Percentiles rank a stretch among this genome's conserved stretches.
phyloP scores from a whole-genome alignment of 2,797 vertebrate genomes.

The Scarus forsteni region DNA sequence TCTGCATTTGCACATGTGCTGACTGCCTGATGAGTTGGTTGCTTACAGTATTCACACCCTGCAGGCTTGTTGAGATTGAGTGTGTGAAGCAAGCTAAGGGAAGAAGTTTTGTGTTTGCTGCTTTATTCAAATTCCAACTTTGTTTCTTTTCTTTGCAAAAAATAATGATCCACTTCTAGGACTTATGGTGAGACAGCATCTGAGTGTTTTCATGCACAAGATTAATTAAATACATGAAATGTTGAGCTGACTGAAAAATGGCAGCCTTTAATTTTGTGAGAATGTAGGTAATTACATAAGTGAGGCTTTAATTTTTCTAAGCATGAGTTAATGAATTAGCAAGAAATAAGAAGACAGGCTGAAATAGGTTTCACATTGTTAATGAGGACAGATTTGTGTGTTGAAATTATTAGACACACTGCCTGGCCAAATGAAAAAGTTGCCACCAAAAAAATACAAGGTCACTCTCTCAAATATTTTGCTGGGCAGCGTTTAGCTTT shows the following conservation, averaged over 20 bases:
- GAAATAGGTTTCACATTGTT: background rate
- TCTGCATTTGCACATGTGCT: slow-evolving; percentile 73
- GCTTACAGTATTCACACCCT: slow-evolving; percentile 55
- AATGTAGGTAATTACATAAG: background rate
- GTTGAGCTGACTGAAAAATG: background rate
- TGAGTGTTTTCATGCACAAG: background rate
- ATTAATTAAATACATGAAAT: slow-evolving; percentile 13
- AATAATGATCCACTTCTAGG: background rate
- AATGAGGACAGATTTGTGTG: background rate
- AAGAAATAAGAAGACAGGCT: background rate
- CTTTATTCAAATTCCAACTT: slow-evolving; percentile 35
- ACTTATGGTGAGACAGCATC: background rate
- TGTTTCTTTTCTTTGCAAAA: slow-evolving; percentile 17
- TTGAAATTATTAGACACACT: too few relatives aligned
- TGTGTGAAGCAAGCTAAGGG: slow-evolving; percentile 11
- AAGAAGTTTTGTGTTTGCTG: slow-evolving; percentile 6
- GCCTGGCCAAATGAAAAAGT: too few relatives aligned
- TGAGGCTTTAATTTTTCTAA: background rate
- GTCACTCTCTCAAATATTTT: too few relatives aligned
- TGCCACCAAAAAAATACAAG: too few relatives aligned
- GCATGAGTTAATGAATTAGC: background rate
- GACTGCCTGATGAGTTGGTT: slow-evolving; percentile 70
- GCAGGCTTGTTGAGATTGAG: slow-evolving; percentile 20
- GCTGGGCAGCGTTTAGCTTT: too few relatives aligned
- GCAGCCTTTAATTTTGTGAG: background rate